A percentile compares a stretch with the other conserved stretches of the same genome.
phyloP scores from a whole-genome alignment of 2,113 vertebrate genomes.

The Probosciger aterrimus region DNA sequence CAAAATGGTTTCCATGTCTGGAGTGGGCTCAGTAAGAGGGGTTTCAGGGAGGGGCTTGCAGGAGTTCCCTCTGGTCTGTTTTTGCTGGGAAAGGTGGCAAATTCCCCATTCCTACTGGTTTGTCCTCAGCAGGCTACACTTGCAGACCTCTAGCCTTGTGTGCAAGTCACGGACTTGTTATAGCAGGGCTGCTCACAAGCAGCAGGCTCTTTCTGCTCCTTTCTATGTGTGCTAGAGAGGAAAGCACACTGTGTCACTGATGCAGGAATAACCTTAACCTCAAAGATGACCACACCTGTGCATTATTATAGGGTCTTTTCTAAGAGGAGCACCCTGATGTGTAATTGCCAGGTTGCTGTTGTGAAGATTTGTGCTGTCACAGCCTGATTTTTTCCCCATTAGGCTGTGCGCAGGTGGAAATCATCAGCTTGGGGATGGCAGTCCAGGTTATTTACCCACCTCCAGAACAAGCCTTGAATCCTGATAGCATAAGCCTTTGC shows the following conservation, averaged over 20 bases:
- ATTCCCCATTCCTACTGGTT: not conserved
- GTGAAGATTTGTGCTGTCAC: not conserved
- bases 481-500: rapidly evolving
- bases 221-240: not conserved
- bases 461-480: not conserved
- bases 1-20: not conserved
- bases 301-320: not conserved
- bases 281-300: rapidly evolving
- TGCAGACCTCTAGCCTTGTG: not conserved
- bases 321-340: not conserved
- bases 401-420: not conserved
- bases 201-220: not conserved
- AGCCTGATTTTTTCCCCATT: not conserved
- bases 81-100: not conserved
- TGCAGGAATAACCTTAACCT: not conserved
- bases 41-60: rapidly evolving
- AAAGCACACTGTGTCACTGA: rapidly evolving
- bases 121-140: not conserved
- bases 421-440: not conserved
- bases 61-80: not conserved
- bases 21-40: not conserved
- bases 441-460: not conserved
- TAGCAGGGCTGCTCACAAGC: not conserved
- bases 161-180: not conserved
- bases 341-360: not conserved